These are phyloP conservation scores for Malacoraja senta DNA, from an alignment of 2,797 vertebrate species.

Conservation along the genomic window DNA sequence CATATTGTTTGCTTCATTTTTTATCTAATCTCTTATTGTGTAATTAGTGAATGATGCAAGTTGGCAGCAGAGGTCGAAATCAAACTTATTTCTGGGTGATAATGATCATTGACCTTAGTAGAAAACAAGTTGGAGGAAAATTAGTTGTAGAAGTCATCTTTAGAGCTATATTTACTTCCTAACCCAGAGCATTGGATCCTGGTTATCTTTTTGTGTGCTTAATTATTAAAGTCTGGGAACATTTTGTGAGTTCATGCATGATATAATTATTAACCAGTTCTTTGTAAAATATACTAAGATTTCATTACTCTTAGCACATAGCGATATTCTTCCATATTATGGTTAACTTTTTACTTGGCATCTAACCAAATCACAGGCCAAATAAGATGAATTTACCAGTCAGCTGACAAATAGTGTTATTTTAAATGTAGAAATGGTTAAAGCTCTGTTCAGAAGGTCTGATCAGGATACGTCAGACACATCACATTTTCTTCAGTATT, in stretches of 20 bases:
- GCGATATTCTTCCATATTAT: not conserved
- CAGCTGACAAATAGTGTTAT: not conserved
- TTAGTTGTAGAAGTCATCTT: not conserved
- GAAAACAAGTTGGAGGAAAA: not conserved
- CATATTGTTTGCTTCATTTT: not conserved
- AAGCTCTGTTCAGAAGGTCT: not conserved
- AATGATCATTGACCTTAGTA: not conserved
- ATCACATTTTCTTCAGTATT: not conserved
- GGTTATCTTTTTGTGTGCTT: not conserved
- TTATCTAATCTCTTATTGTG: not conserved
- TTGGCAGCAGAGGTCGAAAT: not conserved
- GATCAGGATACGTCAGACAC: not conserved
- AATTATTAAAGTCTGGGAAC: conserved; percentile 8
- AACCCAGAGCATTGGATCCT: not conserved
- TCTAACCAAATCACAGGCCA: not conserved
- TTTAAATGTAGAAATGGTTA: not conserved
- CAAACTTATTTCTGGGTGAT: not conserved
- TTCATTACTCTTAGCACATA: not conserved
- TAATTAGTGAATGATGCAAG: not conserved
- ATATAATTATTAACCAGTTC: not conserved
- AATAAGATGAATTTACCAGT: not conserved
- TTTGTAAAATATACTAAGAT: not conserved
- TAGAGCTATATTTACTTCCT: not conserved
- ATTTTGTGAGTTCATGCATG: not conserved
- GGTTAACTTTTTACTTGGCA: not conserved